Evolutionary conservation across 2,888 invertebrate genomes (phyloP).

Genomic region (Pyrrhosoma nymphula): DNA sequence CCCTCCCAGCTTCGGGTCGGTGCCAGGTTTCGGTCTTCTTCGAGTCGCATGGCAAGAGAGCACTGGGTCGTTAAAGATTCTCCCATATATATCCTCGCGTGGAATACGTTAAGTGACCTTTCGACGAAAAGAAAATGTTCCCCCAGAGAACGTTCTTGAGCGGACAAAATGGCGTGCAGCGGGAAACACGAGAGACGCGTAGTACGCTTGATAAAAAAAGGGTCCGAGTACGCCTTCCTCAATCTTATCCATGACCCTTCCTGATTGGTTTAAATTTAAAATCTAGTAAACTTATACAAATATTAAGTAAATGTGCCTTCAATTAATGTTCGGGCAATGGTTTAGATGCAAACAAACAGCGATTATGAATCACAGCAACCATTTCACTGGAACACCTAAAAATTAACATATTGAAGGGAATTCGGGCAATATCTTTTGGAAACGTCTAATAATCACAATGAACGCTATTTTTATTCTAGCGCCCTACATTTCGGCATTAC

Average conservation of each 20-base stretch:
- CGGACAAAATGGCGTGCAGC: background rate
- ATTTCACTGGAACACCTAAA: too few species aligned
- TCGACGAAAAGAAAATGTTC: background rate
- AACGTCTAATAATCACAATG: too few species aligned
- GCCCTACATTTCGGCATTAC: too few species aligned
- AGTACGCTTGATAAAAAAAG: background rate
- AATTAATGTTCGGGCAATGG: too few species aligned
- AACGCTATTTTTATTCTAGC: too few species aligned
- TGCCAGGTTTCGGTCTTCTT: background rate
- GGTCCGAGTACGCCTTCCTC: background rate
- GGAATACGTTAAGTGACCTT: background rate
- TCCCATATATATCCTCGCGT: background rate
- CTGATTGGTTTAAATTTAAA: too few species aligned
- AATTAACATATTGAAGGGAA: too few species aligned
- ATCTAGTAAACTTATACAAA: too few species aligned
- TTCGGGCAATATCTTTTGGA: too few species aligned
- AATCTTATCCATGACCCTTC: background rate
- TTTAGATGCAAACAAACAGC: too few species aligned
- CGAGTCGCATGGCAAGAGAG: background rate
- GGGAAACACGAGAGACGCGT: background rate
- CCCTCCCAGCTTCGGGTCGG: background rate
- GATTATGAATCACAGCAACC: too few species aligned
- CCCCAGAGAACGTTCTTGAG: background rate
- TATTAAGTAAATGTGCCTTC: too few species aligned
- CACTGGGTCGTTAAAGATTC: constrained; percentile 6